phyloP scores from a whole-genome alignment of 1,140 invertebrate species.

The Planococcus citri region DNA sequence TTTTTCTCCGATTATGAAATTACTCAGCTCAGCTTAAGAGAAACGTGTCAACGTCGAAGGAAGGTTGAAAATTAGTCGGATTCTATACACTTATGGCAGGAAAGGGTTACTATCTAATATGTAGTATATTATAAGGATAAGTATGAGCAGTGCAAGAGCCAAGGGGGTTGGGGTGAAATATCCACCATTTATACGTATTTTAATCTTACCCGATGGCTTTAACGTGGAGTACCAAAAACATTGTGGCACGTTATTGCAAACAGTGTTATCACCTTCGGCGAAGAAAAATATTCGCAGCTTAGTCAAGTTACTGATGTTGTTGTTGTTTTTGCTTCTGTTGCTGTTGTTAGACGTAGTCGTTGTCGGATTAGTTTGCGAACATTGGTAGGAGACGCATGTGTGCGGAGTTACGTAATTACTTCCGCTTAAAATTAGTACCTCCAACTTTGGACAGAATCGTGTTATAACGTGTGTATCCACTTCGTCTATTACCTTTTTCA shows the following conservation, averaged over 20 bases:
- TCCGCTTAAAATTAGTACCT: slow-evolving; percentile 30
- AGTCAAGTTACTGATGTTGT: background rate
- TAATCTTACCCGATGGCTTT: slow-evolving; percentile 21
- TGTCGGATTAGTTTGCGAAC: background rate
- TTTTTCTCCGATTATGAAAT: no score
- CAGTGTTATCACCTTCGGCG: slow-evolving; percentile 32
- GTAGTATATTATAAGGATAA: no score
- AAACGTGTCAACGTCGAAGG: no score
- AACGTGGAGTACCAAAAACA: slow-evolving; percentile 31
- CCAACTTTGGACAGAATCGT: slow-evolving; percentile 26
- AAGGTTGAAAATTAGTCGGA: no score
- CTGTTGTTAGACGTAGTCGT: background rate
- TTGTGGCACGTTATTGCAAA: slow-evolving; percentile 30
- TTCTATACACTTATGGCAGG: no score
- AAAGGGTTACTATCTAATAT: no score
- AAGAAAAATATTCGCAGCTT: slow-evolving; percentile 29
- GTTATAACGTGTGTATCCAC: slow-evolving; percentile 31
- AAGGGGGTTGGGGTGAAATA: no score
- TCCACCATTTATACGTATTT: background rate
- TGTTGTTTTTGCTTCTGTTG: no score
- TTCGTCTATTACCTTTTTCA: slow-evolving; percentile 31
- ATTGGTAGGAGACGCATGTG: background rate
- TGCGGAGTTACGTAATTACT: slow-evolving; percentile 28
- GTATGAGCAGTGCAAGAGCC: no score
- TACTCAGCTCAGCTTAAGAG: no score